Percentiles rank a stretch among this genome's conserved stretches.
Evolutionary conservation across 2,113 vertebrate species (phyloP).

Genomic region (Cebus imitator): DNA sequence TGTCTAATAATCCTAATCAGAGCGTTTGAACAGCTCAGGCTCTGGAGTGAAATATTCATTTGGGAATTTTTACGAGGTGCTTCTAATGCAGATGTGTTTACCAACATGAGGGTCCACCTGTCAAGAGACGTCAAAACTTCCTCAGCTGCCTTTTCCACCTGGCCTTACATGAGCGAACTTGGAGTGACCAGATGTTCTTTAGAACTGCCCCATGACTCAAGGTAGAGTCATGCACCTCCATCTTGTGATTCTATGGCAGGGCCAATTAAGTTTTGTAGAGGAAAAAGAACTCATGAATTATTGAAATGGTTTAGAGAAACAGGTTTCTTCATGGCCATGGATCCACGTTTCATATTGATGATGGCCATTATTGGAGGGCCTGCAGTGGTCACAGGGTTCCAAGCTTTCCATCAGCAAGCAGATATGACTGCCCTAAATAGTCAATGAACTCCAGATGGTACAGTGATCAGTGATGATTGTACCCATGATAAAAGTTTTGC

Average conservation of each 20-base stretch:
- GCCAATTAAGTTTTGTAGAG: not conserved
- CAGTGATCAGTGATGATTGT: rapidly evolving
- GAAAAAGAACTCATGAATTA: not conserved
- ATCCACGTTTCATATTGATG: too few relatives aligned
- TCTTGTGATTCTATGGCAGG: not conserved
- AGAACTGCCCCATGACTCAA: not conserved
- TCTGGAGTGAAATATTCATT: not conserved
- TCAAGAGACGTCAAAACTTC: not conserved
- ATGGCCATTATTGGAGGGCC: rapidly evolving
- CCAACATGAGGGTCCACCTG: not conserved
- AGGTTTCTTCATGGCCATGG: not conserved
- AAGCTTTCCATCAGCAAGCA: not conserved
- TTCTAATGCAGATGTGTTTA: not conserved
- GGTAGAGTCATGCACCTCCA: not conserved
- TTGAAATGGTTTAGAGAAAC: not conserved
- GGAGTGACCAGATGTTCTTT: not conserved
- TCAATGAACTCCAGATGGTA: rapidly evolving
- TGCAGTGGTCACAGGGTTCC: rapidly evolving
- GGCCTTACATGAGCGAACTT: rapidly evolving
- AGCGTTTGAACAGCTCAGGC: not conserved
- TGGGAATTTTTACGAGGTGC: too few relatives aligned
- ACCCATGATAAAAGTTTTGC: not conserved
- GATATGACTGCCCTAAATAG: not conserved
- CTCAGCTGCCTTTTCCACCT: rapidly evolving
- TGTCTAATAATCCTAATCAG: not conserved